Evolutionary conservation across 2,888 invertebrate genomes (phyloP).

Genomic region (Onthophagus sagittarius): DNA sequence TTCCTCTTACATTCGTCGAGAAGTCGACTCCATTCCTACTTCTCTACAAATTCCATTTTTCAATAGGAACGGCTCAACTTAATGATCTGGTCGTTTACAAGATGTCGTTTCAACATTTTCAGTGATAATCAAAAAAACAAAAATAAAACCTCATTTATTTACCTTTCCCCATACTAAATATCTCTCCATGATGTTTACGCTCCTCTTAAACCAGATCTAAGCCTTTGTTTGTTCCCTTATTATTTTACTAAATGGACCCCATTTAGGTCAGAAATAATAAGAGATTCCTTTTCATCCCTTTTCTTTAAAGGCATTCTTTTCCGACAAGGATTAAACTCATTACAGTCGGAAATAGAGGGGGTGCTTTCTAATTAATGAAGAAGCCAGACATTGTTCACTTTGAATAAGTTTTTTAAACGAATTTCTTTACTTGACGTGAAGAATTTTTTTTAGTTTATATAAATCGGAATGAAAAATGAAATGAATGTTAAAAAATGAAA

Average conservation of each 20-base stretch:
- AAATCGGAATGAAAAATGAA: too few relatives aligned
- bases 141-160: background rate
- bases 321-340: background rate
- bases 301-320: background rate
- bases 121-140: too few relatives aligned
- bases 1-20: background rate
- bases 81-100: too few relatives aligned
- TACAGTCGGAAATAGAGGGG: background rate
- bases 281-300: background rate
- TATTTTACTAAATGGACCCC: background rate
- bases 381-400: background rate
- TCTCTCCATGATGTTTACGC: background rate
- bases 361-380: background rate
- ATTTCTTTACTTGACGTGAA: background rate
- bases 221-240: conserved; percentile 6
- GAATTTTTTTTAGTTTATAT: too few relatives aligned
- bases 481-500: conserved; percentile 31
- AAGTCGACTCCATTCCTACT: background rate
- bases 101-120: too few relatives aligned
- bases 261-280: conserved; percentile 8
- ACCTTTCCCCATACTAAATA: background rate
- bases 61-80: background rate
- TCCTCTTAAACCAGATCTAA: background rate
- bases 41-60: background rate
- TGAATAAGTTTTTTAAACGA: background rate